Conservation (phyloP, 1,140 invertebrate species). For the Eriosoma lanigerum region DNA sequence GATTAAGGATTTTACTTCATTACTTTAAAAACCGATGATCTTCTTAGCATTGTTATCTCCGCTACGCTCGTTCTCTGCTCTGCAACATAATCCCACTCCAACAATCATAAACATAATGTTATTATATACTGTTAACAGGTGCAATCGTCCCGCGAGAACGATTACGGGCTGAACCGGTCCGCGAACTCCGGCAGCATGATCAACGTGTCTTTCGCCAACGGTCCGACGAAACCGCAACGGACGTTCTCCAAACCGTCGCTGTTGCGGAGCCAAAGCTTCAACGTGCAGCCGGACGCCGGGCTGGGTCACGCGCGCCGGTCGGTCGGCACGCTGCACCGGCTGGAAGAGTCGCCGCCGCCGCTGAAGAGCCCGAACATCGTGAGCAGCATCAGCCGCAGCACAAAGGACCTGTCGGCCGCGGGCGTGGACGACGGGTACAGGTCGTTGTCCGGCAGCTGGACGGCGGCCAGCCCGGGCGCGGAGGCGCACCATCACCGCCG, state of each 20-base stretch:
- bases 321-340: slow-evolving; percentile 64
- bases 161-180: slow-evolving; percentile 13
- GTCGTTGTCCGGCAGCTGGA: slow-evolving; percentile 35
- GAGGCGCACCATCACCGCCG: neutral
- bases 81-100: too few relatives aligned
- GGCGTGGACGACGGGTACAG: slow-evolving; percentile 57
- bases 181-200: slow-evolving; percentile 67
- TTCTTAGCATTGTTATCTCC: too few relatives aligned
- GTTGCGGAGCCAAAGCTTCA: slow-evolving; percentile 81
- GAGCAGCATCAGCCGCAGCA: slow-evolving; percentile 73
- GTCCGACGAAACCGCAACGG: slow-evolving; percentile 71
- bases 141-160: slow-evolving; percentile 53
- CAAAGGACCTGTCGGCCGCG: slow-evolving; percentile 66
- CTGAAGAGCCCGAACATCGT: slow-evolving; percentile 81
- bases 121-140: too few relatives aligned
- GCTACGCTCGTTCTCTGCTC: too few relatives aligned
- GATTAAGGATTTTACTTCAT: too few relatives aligned
- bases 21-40: too few relatives aligned
- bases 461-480: neutral
- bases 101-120: too few relatives aligned
- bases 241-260: slow-evolving; percentile 70
- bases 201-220: slow-evolving; percentile 74
- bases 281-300: slow-evolving; percentile 65
- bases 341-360: slow-evolving; percentile 70
- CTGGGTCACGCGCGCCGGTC: slow-evolving; percentile 54